Base-by-base conservation (phyloP, 2,113 vertebrate genomes). In the Phrynocephalus versicolor region DNA sequence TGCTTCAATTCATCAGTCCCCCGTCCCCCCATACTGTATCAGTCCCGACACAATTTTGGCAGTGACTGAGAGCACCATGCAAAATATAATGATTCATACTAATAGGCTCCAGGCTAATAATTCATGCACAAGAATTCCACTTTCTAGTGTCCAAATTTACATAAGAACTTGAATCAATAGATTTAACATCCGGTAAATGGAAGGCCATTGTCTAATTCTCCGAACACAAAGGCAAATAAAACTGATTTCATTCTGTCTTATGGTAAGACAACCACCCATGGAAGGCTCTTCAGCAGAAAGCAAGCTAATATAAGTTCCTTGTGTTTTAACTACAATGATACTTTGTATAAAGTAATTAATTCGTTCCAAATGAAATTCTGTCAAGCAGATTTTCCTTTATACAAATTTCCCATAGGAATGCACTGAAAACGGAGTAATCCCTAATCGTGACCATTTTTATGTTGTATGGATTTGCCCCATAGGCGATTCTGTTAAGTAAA, bases 61-160 rank as follows among this genome's bases (percentile, higher is more conserved):
- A 0, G 0, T 5, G 0, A 18, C 10, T 4, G 21, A 51, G 33
- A 0, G 0, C 13, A 33, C 21, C 62, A 51, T 77, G 71, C 8
- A 0, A 14, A 19, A 35, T 78, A 70, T 57, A 51, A 15, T 39
- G 21, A 69, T 1, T 35, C 8, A 3, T 8, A 83, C 51, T 69
- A 57, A 37, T 13, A 41, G 60, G 51, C 5, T 57, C 10, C 18
- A 37, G 64, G 55, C 65, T 8, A 73, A 58, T 65, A 84, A 1
- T 39, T 55, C 77, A 2, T 57, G 41, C 30, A 35, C 8, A 60
- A 74, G 62, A 30, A 18, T 33, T 39, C 6, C 33, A 30, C 0
- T 67, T 82, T 25, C 2, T 6, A 3, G 41, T 12, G 35, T 73
- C 57, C 12, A 67, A 27, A 45, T 67, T 80, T 80, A 27, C 60